A percentile compares a stretch with the other conserved stretches of the same genome.
Conservation (phyloP, 1,140 invertebrate species). For the Mercenaria mercenaria region DNA sequence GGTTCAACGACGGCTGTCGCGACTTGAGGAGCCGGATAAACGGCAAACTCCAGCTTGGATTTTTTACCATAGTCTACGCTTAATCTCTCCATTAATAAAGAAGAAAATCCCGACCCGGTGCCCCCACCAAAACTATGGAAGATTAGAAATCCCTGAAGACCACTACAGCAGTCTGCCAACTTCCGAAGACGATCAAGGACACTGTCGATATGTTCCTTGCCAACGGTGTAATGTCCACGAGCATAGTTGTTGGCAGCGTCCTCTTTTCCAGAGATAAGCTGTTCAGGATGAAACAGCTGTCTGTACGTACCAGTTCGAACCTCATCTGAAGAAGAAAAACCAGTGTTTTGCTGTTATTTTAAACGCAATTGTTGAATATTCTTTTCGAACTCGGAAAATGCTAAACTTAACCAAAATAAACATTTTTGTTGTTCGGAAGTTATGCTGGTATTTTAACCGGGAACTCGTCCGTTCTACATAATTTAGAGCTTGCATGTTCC, state of each 20-base stretch:
- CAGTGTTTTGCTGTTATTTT: too few species aligned
- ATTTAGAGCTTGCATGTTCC: too few species aligned
- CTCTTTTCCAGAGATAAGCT: constrained; percentile 93
- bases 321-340: constrained; percentile 87
- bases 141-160: constrained; percentile 87
- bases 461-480: not conserved
- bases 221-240: constrained; percentile 86
- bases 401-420: not conserved
- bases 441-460: not conserved
- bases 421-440: not conserved
- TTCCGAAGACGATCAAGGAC: constrained; percentile 83
- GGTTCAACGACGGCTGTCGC: constrained; percentile 81
- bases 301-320: constrained; percentile 82
- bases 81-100: constrained; percentile 79
- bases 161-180: constrained; percentile 75
- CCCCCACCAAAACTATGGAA: constrained; percentile 86
- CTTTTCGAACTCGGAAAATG: not conserved
- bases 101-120: constrained; percentile 88
- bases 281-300: constrained; percentile 92
- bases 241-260: constrained; percentile 90
- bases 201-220: constrained; percentile 85
- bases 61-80: constrained; percentile 91
- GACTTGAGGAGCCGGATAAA: constrained; percentile 84
- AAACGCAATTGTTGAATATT: too few species aligned
- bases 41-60: constrained; percentile 94